phyloP scores from a whole-genome alignment of 2,113 vertebrate genomes.

The Campylomormyrus numenius region DNA sequence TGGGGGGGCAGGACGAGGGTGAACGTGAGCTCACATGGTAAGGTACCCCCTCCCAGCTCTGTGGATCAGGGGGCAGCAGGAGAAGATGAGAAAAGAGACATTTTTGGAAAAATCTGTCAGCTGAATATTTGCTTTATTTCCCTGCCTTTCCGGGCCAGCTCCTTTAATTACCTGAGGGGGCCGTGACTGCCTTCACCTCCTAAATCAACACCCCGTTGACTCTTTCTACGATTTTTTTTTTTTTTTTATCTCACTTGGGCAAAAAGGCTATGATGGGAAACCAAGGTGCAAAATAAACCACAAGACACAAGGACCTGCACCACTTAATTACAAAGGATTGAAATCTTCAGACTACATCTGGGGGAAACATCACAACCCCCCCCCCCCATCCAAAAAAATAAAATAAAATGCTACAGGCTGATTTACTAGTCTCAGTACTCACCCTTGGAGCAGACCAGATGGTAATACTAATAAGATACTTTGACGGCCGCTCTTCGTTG shows the following conservation, averaged over 20 bases:
- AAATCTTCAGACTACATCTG: slow-evolving; percentile 72
- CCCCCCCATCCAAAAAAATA: background rate
- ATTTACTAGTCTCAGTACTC: slow-evolving; percentile 66
- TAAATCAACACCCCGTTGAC: slow-evolving; percentile 45
- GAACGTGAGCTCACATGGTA: background rate
- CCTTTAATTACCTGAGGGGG: slow-evolving; percentile 45
- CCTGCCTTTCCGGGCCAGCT: slow-evolving; percentile 27
- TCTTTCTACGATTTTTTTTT: background rate
- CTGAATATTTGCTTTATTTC: slow-evolving; percentile 31
- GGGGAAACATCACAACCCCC: slow-evolving; percentile 63
- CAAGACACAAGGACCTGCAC: slow-evolving; percentile 66
- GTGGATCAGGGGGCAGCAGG: slow-evolving; percentile 45
- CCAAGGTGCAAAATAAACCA: slow-evolving; percentile 71
- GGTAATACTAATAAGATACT: slow-evolving; percentile 57
- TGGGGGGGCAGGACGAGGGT: background rate
- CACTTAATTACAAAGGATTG: slow-evolving; percentile 75
- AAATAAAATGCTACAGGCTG: slow-evolving; percentile 38
- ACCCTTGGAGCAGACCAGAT: slow-evolving; percentile 50
- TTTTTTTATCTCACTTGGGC: slow-evolving; percentile 30
- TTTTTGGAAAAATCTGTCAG: slow-evolving; percentile 48
- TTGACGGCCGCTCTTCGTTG: slow-evolving; percentile 45
- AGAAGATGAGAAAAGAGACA: slow-evolving; percentile 39
- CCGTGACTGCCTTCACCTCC: slow-evolving; percentile 40
- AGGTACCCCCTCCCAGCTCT: background rate
- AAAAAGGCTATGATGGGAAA: slow-evolving; percentile 68